Evolutionary conservation across 1,140 invertebrate species (phyloP).

Genomic region (Aphidius ervi): DNA sequence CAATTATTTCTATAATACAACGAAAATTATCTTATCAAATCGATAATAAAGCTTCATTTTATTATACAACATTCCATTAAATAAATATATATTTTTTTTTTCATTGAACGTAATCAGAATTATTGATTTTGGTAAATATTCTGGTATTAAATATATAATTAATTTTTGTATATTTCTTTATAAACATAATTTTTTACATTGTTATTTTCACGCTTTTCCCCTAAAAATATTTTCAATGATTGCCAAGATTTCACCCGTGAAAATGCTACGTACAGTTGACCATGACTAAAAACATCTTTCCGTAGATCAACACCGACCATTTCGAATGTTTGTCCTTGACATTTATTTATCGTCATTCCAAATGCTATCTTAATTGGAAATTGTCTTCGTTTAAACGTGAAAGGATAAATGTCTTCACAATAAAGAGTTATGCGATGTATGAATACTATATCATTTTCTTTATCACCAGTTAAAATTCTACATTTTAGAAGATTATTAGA

Average conservation of each 20-base stretch:
- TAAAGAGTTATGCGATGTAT: constrained; percentile 18
- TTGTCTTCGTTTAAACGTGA: constrained; percentile 6
- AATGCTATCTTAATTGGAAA: constrained; percentile 5
- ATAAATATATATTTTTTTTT: too few species aligned
- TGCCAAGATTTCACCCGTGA: constrained; percentile 6
- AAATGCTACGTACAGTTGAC: constrained; percentile 18
- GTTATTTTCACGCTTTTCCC: too few species aligned
- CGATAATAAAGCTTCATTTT: too few species aligned
- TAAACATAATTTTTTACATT: too few species aligned
- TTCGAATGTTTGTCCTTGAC: constrained; percentile 33
- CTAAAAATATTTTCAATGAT: too few species aligned
- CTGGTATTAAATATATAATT: too few species aligned
- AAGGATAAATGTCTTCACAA: constrained; percentile 8
- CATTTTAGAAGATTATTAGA: constrained; percentile 25
- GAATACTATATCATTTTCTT: constrained; percentile 19
- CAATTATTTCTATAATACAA: too few species aligned
- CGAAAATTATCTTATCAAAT: too few species aligned
- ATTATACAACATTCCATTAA: too few species aligned
- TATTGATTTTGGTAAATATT: too few species aligned
- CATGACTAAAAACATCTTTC: constrained; percentile 36
- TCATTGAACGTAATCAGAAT: too few species aligned
- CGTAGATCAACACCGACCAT: constrained; percentile 34
- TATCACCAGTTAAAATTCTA: constrained; percentile 27
- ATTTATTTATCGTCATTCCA: constrained; percentile 7
- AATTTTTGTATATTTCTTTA: too few species aligned